Conservation (phyloP, 2,113 vertebrate species). For the human (Homo sapiens) region DNA sequence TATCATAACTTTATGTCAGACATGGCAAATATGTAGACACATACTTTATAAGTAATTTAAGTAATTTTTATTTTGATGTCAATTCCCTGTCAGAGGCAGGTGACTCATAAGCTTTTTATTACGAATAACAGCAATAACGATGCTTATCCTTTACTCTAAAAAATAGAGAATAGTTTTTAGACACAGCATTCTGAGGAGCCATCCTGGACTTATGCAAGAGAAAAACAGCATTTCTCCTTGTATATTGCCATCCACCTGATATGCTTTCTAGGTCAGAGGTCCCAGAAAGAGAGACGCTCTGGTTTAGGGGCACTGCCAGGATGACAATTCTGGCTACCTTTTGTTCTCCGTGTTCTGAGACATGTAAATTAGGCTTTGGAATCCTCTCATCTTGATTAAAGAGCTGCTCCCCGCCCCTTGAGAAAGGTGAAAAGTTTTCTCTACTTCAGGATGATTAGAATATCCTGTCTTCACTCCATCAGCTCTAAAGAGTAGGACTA, state of each 20-base stretch:
- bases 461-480: not conserved
- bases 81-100: not conserved
- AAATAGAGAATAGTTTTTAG: not conserved
- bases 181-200: not conserved
- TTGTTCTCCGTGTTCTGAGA: not conserved
- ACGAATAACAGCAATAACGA: not conserved
- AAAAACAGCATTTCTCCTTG: not conserved
- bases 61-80: not conserved
- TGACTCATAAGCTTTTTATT: not conserved
- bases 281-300: not conserved
- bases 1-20: not conserved
- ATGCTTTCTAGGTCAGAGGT: not conserved
- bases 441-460: not conserved
- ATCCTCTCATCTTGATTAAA: not conserved
- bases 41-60: not conserved
- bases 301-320: not conserved
- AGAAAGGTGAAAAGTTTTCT: not conserved
- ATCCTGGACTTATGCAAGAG: not conserved
- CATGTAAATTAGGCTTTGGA: not conserved
- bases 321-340: not conserved
- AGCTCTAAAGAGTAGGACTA: not conserved
- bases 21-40: not conserved
- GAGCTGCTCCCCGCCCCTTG: fast-evolving
- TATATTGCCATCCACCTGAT: not conserved
- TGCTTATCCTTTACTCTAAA: not conserved